Evolutionary conservation across 2,888 invertebrate species (phyloP).

Genomic region (Pycnomerus fuliginosus): DNA sequence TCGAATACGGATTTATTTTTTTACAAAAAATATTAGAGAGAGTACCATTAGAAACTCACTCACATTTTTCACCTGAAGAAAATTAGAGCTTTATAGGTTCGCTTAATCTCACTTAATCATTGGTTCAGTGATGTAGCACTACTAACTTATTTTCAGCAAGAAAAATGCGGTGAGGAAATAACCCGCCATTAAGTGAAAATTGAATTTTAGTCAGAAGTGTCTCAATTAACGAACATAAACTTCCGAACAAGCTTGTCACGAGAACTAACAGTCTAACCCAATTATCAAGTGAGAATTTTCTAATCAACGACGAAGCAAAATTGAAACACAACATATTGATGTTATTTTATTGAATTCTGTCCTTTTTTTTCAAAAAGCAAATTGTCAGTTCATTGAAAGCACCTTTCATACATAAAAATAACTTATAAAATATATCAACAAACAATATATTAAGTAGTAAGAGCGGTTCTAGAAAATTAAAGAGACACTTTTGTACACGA

Average conservation of each 20-base stretch:
- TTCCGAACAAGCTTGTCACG: neutral
- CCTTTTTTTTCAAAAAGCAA: conserved; percentile 32
- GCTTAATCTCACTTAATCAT: too few species aligned
- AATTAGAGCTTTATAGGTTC: too few species aligned
- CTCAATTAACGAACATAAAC: neutral
- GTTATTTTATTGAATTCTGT: conserved; percentile 30
- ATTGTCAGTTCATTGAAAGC: conserved; percentile 30
- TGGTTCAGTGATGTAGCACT: too few species aligned
- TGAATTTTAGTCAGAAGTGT: neutral
- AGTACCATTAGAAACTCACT: too few species aligned
- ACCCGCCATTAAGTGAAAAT: neutral
- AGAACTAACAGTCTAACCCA: neutral
- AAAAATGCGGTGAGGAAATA: too few species aligned
- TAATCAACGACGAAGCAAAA: neutral
- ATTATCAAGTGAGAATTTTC: neutral
- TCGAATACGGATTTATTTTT: too few species aligned
- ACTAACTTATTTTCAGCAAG: too few species aligned
- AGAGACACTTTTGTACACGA: conserved; percentile 22
- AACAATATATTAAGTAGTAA: conserved; percentile 23
- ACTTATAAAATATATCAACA: conserved; percentile 19
- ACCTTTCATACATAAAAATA: conserved; percentile 16
- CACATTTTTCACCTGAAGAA: too few species aligned
- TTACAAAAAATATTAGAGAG: too few species aligned
- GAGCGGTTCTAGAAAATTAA: too few species aligned
- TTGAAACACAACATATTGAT: conserved; percentile 11